Conservation (phyloP, 1,140 invertebrate genomes). For the Cardiocondyla obscurior region DNA sequence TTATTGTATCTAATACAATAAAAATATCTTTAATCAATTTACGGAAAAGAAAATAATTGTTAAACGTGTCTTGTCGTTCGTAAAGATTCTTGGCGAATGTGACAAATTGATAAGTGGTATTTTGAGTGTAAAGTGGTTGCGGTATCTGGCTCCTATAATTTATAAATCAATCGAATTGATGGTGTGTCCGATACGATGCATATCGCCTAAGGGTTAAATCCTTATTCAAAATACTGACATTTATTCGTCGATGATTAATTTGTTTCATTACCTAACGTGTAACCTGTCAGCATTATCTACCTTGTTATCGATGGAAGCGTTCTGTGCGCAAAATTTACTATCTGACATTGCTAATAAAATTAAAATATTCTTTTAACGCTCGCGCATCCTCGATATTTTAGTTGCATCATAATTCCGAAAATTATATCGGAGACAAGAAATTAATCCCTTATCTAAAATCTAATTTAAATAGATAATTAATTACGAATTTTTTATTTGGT, state of each 20-base stretch:
- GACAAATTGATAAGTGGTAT: constrained; percentile 26
- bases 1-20: background rate
- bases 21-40: background rate
- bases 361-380: background rate
- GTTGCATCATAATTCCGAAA: background rate
- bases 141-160: constrained; percentile 17
- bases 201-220: background rate
- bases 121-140: background rate
- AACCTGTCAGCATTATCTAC: constrained; percentile 21
- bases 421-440: background rate
- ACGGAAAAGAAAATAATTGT: background rate
- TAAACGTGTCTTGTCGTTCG: background rate
- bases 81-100: background rate
- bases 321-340: background rate
- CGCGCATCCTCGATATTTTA: background rate
- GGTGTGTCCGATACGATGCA: constrained; percentile 16
- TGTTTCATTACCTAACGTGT: constrained; percentile 27
- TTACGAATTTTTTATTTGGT: background rate
- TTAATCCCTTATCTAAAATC: background rate
- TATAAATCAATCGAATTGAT: constrained; percentile 32
- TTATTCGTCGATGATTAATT: constrained; percentile 32
- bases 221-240: constrained; percentile 37
- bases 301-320: constrained; percentile 15
- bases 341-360: background rate
- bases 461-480: background rate